Percentiles rank a stretch among this genome's conserved stretches.
Conservation (phyloP, 2,797 vertebrate species). For the Pachyuromys duprasi region DNA sequence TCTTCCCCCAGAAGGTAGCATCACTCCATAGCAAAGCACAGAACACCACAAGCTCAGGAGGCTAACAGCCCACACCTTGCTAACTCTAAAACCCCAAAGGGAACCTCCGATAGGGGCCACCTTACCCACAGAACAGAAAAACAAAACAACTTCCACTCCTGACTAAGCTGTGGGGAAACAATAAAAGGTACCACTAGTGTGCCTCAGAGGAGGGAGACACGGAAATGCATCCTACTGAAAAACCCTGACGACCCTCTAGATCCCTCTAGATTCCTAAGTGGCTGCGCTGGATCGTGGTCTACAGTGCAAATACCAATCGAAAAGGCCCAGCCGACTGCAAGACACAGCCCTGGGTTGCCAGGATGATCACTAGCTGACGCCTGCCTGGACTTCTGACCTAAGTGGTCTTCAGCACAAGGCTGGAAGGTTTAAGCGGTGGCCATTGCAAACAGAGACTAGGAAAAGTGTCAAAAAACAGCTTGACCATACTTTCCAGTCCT, state of each 20-base stretch:
- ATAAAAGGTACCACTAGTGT: background rate
- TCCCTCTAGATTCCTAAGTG: background rate
- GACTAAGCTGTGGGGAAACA: background rate
- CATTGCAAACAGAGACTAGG: background rate
- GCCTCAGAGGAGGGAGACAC: background rate
- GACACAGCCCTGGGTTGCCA: background rate
- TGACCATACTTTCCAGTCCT: background rate
- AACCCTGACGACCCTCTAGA: background rate
- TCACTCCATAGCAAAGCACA: background rate
- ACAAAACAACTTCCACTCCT: background rate
- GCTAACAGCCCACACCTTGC: background rate
- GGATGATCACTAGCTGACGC: background rate
- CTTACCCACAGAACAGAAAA: background rate
- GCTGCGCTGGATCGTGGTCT: background rate
- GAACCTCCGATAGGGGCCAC: background rate
- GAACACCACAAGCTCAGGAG: background rate
- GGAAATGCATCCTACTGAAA: background rate
- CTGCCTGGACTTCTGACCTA: background rate
- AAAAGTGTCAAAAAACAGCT: background rate
- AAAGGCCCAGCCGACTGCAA: background rate
- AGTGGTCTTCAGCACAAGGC: no score
- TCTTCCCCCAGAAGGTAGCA: background rate
- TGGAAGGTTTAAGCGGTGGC: background rate
- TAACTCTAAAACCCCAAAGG: conserved; percentile 7
- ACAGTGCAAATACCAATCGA: background rate